Percentiles rank a stretch among this genome's conserved stretches.
These are phyloP conservation scores for Chromobotia macracanthus DNA, from an alignment of 2,797 vertebrate genomes.

Conservation along the genomic window DNA sequence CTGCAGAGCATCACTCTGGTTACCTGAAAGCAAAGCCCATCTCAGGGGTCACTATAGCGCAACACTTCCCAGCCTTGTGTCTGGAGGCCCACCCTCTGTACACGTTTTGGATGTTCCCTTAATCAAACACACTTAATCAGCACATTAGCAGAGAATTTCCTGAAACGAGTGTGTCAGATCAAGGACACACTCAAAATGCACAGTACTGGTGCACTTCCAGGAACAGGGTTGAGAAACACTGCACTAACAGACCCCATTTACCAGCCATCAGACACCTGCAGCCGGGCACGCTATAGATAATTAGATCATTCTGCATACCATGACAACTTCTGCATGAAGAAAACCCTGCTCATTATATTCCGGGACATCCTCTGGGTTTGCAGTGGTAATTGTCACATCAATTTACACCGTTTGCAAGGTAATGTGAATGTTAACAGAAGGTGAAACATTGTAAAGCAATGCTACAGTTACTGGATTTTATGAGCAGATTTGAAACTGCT, in stretches of 20 bases:
- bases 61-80: background rate
- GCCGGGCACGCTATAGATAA: slow-evolving; percentile 63
- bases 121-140: no score
- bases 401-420: slow-evolving; percentile 45
- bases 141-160: background rate
- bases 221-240: background rate
- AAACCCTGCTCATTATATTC: slow-evolving; percentile 59
- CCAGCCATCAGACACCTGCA: slow-evolving; percentile 68
- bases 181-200: background rate
- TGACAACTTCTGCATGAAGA: slow-evolving; percentile 54
- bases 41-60: no score
- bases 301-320: slow-evolving; percentile 61
- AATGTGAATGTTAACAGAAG: slow-evolving; percentile 41
- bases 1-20: no score
- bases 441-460: slow-evolving; percentile 30
- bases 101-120: no score
- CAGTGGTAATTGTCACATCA: slow-evolving; percentile 53
- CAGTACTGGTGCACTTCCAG: background rate
- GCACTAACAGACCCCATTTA: slow-evolving; percentile 70
- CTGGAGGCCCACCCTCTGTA: background rate
- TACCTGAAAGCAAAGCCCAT: no score
- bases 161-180: background rate
- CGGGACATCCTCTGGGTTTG: slow-evolving; percentile 38
- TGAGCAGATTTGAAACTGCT: background rate
- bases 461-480: background rate